Percentiles rank a stretch among this genome's conserved stretches.
Evolutionary conservation across 1,140 invertebrate species (phyloP).

Genomic region (Aricia agestis): DNA sequence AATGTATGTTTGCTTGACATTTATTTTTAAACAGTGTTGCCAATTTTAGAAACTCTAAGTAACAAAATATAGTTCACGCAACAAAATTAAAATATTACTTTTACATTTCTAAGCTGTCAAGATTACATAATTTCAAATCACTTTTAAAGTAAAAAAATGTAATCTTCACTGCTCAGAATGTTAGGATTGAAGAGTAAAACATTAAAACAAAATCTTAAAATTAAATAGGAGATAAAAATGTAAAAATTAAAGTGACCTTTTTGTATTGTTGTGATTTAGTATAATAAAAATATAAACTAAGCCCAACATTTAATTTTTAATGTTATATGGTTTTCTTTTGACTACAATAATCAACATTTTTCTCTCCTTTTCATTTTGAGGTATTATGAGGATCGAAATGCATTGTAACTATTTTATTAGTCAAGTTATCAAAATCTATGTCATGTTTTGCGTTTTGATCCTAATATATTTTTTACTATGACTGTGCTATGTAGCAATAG

Average conservation of each 20-base stretch:
- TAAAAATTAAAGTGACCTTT: neutral
- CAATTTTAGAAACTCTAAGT: neutral
- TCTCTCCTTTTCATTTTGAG: neutral
- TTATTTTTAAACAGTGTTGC: conserved; percentile 9
- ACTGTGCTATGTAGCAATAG: conserved; percentile 46
- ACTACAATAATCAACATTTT: neutral
- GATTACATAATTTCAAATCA: neutral
- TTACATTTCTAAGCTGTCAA: neutral
- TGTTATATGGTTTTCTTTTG: too few species aligned
- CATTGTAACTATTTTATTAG: neutral
- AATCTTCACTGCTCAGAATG: neutral
- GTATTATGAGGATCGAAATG: neutral
- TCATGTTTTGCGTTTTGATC: conserved; percentile 7
- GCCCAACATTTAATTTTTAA: too few species aligned
- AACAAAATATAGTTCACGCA: neutral
- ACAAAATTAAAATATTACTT: neutral
- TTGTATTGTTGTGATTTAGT: too few species aligned
- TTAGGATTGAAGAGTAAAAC: too few species aligned
- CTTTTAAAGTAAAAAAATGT: neutral
- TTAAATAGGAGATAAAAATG: neutral
- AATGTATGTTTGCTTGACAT: conserved; percentile 12
- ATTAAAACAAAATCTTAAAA: neutral
- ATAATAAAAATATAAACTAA: too few species aligned
- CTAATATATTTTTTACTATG: conserved; percentile 33
- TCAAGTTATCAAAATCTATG: neutral